Base-by-base conservation (phyloP, 2,113 vertebrate genomes). In the Hippocampus barbouri region DNA sequence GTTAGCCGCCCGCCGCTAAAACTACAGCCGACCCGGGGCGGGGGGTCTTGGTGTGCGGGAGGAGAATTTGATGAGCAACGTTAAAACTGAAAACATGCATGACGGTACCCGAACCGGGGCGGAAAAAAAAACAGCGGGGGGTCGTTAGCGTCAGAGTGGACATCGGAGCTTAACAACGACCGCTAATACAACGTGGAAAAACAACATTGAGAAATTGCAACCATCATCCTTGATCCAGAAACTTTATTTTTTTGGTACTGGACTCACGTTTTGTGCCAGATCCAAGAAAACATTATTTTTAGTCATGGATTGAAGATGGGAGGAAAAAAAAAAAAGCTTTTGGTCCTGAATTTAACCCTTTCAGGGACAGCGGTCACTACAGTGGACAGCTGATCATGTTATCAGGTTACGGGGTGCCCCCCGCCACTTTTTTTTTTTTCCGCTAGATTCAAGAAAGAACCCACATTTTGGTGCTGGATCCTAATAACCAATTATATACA, bases 1-100 rank as follows among this genome's bases (percentile, higher is more conserved):
- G 84, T 89, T 85, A 82, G 84, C 83, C 56, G 79, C 71, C 70
- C 54, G 3, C 60, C 62, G 77, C 78, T 81, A 72, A 79, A 23
- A 73, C 73, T 61, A 68, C 69, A 51, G 57, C 75, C 40, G 70
- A 82, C 67, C 56, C 5, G 8, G 34, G 16, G n/a, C n/a, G 38
- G 57, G 34, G 16, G 62, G 57, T 2, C 15, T 38, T 61, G 16
- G 14, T 65, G 63, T 12, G 18, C 16, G 34, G 38, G 60, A 62
- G 60, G 60, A 34, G 60, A 27, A 64, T 64, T 40, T 34, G 62
- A 30, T 40, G 62, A 62, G 27, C 60, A 5, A 16, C 62, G 1
- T 34, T 34, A 9, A 38, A 30, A 64, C 18, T 40, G 62, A 18
- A 64, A 34, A 64, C 62, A 64, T 10, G 53, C 53, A 20, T 18